Conservation (phyloP, 2,888 invertebrate genomes). For the Ctenicera cuprea region DNA sequence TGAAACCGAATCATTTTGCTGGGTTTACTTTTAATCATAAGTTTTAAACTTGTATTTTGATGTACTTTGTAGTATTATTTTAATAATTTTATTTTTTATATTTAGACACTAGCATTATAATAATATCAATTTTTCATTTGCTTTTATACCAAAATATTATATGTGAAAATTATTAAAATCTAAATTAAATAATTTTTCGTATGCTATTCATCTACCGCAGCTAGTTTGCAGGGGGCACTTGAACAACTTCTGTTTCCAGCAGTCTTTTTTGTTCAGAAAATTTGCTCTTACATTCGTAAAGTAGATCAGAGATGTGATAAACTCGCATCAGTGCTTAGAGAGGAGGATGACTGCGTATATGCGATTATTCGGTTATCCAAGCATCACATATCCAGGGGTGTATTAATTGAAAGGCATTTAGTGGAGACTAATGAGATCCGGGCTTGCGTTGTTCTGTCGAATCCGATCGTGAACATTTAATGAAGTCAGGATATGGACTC, state of each 20-base stretch:
- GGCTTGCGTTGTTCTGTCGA: slow-evolving; percentile 61
- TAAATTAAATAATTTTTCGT: too few species aligned
- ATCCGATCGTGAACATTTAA: slow-evolving; percentile 69
- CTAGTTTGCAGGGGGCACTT: neutral
- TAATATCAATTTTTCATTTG: too few species aligned
- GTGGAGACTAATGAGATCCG: slow-evolving; percentile 67
- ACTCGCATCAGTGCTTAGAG: slow-evolving; percentile 6
- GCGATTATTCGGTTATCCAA: slow-evolving; percentile 53
- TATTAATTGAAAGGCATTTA: slow-evolving; percentile 66
- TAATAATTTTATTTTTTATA: too few species aligned
- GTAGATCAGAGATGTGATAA: slow-evolving; percentile 12
- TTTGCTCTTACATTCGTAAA: neutral
- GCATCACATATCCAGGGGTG: slow-evolving; percentile 55
- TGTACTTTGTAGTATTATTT: too few species aligned
- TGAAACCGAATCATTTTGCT: slow-evolving; percentile 25
- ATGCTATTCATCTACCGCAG: too few species aligned
- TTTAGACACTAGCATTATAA: too few species aligned
- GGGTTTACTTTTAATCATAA: neutral
- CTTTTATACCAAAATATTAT: too few species aligned
- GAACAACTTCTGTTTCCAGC: neutral
- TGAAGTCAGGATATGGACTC: slow-evolving; percentile 62
- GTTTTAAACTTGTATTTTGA: slow-evolving; percentile 24
- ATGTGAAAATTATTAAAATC: too few species aligned
- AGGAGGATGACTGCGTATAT: slow-evolving; percentile 31
- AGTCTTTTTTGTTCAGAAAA: neutral